Percentiles rank a stretch among this genome's conserved stretches.
phyloP scores from a whole-genome alignment of 2,797 vertebrate species.

The Limnodromus scolopaceus region DNA sequence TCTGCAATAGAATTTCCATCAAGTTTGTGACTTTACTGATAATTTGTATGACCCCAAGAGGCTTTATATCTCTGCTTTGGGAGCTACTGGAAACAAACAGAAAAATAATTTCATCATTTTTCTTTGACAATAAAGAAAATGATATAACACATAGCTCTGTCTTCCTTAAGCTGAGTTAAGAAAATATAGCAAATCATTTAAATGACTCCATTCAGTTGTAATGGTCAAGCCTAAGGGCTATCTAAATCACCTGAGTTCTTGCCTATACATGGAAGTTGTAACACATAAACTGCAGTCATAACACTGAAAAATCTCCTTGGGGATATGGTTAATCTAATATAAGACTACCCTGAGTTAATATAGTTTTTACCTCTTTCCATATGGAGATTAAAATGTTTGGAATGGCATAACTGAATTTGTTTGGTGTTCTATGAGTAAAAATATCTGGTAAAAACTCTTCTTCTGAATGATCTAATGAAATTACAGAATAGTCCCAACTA shows the following conservation, averaged over 20 bases:
- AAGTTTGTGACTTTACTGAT: neutral
- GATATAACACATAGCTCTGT: neutral
- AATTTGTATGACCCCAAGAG: neutral
- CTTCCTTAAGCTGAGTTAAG: neutral
- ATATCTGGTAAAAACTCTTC: neutral
- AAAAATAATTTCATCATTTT: neutral
- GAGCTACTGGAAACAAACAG: neutral
- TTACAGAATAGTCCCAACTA: neutral
- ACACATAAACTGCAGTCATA: neutral
- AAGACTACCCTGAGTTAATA: neutral
- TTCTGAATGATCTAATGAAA: neutral
- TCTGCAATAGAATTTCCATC: neutral
- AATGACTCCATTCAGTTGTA: neutral
- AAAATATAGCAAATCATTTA: neutral
- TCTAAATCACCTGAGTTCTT: neutral
- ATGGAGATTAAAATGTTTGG: neutral
- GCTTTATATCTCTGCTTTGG: neutral
- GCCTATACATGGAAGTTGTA: neutral
- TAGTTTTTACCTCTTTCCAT: neutral
- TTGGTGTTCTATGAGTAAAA: neutral
- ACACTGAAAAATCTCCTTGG: neutral
- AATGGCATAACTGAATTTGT: neutral
- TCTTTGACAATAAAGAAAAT: neutral
- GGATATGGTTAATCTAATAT: neutral
- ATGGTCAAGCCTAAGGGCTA: neutral